Evolutionary conservation across 2,888 invertebrate species (phyloP), one percentile per base, ranked within the genome.

Genomic region (Dolichomitus sp.): DNA sequence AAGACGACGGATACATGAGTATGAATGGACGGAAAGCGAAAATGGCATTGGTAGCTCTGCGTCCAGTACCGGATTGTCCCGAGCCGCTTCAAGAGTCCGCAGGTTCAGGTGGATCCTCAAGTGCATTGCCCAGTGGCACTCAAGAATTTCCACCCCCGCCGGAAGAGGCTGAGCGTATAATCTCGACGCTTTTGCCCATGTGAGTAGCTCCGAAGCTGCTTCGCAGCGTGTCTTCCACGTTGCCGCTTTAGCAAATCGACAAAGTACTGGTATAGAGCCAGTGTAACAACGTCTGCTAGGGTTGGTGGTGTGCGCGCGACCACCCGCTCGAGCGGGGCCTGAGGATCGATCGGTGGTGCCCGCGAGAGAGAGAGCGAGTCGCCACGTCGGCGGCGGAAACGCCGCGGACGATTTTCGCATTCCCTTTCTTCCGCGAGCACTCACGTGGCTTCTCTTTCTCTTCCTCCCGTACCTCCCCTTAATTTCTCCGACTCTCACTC

Each of bases 1-100:
- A 98, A 94, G 97, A 98, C 95, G 97, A 98, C 95, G 97, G 97
- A 94, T 97, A 98, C 94, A 97, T 97, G 97, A 97, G 97, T 94
- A 97, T 97, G 96, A 98, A 97, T 96, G 97, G 97, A 89, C 96
- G 97, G 93, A 96, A 96, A 94, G 96, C 96, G 88, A 96, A 96
- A 94, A 96, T 96, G 94, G 96, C 96, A 92, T 94, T 97, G 93
- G 95, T 93, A 88, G 93, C 92, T 84, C 81, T 93, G 83, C 93
- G 93, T 89, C 93, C 93, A 95, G 93, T 96, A 95, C 94, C 96
- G 95, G 94, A 96, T 95, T 90, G 93, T 94, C 94, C 94, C 80
- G 94, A 94, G 87, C 94, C 94, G 80, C 94, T 94, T 89, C 94
- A 94, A 91, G 92, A 87, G 87, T 93, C 94, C 94, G 92, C 94